Evolutionary conservation across 2,797 vertebrate species (phyloP).

Genomic region (Oreochromis grahami): DNA sequence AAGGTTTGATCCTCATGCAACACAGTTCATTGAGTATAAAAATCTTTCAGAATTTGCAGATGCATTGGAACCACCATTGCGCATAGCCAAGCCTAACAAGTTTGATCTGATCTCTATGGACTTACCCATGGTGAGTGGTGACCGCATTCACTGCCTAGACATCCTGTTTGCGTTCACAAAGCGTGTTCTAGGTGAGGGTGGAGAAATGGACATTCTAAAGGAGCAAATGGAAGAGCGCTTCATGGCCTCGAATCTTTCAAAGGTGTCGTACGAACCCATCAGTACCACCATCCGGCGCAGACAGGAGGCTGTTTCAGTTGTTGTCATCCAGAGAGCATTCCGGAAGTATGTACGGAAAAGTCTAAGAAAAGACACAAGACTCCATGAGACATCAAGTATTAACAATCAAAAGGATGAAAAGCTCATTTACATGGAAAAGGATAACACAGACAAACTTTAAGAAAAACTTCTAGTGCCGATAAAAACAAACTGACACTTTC

Average conservation of each 20-base stretch:
- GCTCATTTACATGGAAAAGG: conserved; percentile 73
- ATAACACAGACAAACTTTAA: conserved; percentile 75
- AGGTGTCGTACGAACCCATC: conserved; percentile 93
- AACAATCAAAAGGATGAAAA: conserved; percentile 75
- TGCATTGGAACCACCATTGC: conserved; percentile 83
- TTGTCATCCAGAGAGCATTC: conserved; percentile 89
- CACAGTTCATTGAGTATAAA: conserved; percentile 88
- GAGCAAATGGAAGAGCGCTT: conserved; percentile 94
- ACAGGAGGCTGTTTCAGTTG: conserved; percentile 87
- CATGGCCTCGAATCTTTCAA: conserved; percentile 93
- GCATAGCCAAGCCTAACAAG: conserved; percentile 88
- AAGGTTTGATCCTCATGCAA: conserved; percentile 86
- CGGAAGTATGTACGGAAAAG: conserved; percentile 69
- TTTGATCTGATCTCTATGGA: conserved; percentile 94
- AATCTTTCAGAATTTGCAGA: conserved; percentile 91
- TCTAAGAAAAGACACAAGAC: conserved; percentile 50
- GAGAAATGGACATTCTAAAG: conserved; percentile 89
- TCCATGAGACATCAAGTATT: conserved; percentile 63
- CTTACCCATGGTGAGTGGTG: conserved; percentile 93
- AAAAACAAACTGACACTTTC: conserved; percentile 82
- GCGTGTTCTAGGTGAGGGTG: conserved; percentile 89
- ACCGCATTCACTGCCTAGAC: conserved; percentile 97
- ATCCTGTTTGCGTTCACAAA: conserved; percentile 98
- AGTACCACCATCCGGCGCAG: conserved; percentile 92
- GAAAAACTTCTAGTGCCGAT: conserved; percentile 74